phyloP scores from a whole-genome alignment of 1,140 invertebrate genomes.

The Pachyrhynchus sulphureomaculatus region DNA sequence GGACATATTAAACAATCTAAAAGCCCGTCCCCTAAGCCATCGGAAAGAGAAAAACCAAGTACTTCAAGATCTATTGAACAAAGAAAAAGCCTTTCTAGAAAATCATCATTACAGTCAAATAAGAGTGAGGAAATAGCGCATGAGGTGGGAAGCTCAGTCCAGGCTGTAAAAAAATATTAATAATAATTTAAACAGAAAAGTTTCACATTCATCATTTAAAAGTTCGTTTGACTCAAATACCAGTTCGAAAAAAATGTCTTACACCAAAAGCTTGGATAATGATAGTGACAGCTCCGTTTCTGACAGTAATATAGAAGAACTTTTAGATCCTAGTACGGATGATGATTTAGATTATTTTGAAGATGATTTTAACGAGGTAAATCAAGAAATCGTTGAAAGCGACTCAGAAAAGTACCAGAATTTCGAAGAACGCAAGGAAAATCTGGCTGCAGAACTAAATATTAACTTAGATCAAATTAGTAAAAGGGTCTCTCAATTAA shows the following conservation, averaged over 20 bases:
- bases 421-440: conserved; percentile 34
- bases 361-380: conserved; percentile 52
- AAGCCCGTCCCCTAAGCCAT: conserved; percentile 10
- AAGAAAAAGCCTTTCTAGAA: conserved; percentile 11
- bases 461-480: conserved; percentile 38
- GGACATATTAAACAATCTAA: conserved; percentile 5
- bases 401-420: conserved; percentile 38
- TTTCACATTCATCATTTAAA: conserved; percentile 32
- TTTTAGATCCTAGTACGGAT: conserved; percentile 44
- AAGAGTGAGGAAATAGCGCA: conserved; percentile 29
- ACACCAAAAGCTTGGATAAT: conserved; percentile 52
- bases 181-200: conserved; percentile 24
- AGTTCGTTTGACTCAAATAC: conserved; percentile 48
- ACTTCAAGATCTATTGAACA: conserved; percentile 6
- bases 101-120: conserved; percentile 16
- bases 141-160: conserved; percentile 19
- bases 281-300: conserved; percentile 54
- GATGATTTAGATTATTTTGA: conserved; percentile 53
- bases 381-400: conserved; percentile 36
- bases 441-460: conserved; percentile 32
- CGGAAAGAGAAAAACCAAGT: conserved; percentile 6
- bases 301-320: conserved; percentile 51
- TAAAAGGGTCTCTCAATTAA: conserved; percentile 28
- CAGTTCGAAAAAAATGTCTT: conserved; percentile 49
- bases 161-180: conserved; percentile 29